Conservation (phyloP, 2,797 vertebrate genomes). For the Pygocentrus nattereri region DNA sequence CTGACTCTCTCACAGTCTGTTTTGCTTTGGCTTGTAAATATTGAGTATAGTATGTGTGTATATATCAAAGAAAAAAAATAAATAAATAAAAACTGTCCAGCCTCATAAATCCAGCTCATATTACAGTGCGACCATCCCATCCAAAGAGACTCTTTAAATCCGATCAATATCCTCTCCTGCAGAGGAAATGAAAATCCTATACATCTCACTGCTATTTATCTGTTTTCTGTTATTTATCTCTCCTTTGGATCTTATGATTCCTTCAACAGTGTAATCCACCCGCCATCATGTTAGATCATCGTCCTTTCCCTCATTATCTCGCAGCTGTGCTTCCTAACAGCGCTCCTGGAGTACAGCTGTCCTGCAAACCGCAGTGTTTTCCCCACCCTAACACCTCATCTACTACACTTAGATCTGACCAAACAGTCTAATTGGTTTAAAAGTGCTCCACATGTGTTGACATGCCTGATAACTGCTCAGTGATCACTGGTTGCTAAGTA, state of each 20-base stretch:
- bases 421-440: too few species aligned
- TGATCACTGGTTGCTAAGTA: too few species aligned
- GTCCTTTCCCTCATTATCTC: not conserved
- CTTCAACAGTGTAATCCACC: not conserved
- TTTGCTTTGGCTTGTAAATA: too few species aligned
- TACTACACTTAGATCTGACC: too few species aligned
- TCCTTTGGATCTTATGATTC: conserved; percentile 1
- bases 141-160: conserved; percentile 30
- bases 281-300: not conserved
- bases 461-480: too few species aligned
- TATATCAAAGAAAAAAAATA: not conserved
- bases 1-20: not conserved
- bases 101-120: conserved; percentile 4
- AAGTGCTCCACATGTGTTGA: too few species aligned
- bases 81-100: not conserved
- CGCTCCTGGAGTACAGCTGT: not conserved
- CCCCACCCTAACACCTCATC: too few species aligned
- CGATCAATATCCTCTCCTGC: conserved; percentile 18
- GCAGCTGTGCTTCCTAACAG: not conserved
- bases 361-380: too few species aligned
- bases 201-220: conserved; percentile 6
- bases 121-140: not conserved
- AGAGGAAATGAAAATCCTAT: conserved; percentile 38
- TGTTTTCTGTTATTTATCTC: conserved; percentile 35
- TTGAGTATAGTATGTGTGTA: not conserved